Percentiles rank a stretch among this genome's conserved stretches.
phyloP scores from a whole-genome alignment of 2,113 vertebrate genomes.

The Limnothrissa miodon region DNA sequence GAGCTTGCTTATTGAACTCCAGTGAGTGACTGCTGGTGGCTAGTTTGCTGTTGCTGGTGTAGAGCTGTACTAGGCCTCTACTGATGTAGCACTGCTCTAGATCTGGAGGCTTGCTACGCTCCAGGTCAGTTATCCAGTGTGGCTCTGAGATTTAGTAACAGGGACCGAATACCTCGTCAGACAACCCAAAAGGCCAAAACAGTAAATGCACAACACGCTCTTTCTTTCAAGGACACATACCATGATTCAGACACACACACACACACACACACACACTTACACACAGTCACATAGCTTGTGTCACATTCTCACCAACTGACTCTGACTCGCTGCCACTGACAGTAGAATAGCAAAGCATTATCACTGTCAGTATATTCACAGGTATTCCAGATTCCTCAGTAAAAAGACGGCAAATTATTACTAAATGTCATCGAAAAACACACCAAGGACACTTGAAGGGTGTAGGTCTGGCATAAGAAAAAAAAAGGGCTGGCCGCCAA shows the following conservation, averaged over 20 bases:
- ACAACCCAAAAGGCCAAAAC: not conserved
- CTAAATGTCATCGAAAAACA: constrained; percentile 17
- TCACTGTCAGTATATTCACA: not conserved
- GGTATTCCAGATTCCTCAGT: constrained; percentile 28
- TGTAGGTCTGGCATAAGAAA: not conserved
- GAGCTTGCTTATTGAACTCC: not conserved
- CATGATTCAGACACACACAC: not conserved
- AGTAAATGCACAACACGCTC: not conserved
- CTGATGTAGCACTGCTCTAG: not conserved
- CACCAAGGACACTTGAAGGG: not conserved
- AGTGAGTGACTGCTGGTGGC: not conserved
- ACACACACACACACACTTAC: constrained; percentile 14
- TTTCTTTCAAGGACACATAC: not conserved
- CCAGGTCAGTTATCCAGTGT: not conserved
- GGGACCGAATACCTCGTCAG: not conserved
- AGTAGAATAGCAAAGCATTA: constrained; percentile 28
- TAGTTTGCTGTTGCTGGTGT: not conserved
- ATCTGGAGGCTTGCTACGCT: not conserved
- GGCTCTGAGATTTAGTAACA: not conserved
- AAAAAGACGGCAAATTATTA: constrained; percentile 17
- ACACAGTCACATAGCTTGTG: not conserved
- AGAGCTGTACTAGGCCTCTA: not conserved
- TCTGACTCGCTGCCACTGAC: not conserved
- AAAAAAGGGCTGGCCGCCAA: not conserved
- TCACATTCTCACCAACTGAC: not conserved